phyloP scores from a whole-genome alignment of 1,140 invertebrate genomes.

The Harlomillsia oculata region DNA sequence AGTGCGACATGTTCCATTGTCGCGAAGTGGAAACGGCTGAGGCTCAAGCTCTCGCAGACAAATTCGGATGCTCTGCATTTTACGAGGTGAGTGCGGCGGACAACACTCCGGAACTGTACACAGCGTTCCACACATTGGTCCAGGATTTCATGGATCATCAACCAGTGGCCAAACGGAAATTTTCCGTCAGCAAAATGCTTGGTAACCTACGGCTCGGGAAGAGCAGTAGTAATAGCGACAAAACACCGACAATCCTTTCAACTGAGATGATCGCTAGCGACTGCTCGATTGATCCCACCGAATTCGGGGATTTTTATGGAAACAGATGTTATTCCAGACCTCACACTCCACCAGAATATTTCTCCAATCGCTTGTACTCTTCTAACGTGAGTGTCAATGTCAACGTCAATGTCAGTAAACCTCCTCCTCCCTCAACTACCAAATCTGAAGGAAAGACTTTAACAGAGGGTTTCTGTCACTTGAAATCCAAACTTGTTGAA shows the following conservation, averaged over 20 bases:
- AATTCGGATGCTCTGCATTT: slow-evolving; percentile 55
- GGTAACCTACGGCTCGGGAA: slow-evolving; percentile 57
- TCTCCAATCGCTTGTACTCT: neutral
- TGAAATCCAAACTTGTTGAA: slow-evolving; percentile 31
- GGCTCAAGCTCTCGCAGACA: slow-evolving; percentile 53
- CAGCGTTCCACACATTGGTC: slow-evolving; percentile 56
- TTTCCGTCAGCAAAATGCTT: slow-evolving; percentile 67
- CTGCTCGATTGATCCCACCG: too few relatives aligned
- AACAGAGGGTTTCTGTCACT: slow-evolving; percentile 26
- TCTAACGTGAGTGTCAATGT: neutral
- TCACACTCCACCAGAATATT: neutral
- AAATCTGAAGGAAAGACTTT: slow-evolving; percentile 9
- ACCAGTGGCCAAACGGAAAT: slow-evolving; percentile 50
- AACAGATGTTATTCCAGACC: too few relatives aligned
- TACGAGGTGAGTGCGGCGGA: slow-evolving; percentile 67
- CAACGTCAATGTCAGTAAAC: neutral
- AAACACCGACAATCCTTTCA: too few relatives aligned
- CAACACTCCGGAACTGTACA: slow-evolving; percentile 57
- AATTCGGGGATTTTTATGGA: too few relatives aligned
- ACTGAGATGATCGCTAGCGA: too few relatives aligned
- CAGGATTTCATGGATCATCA: slow-evolving; percentile 48
- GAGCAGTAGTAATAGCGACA: too few relatives aligned
- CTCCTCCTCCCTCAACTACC: neutral
- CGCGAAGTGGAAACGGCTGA: slow-evolving; percentile 60
- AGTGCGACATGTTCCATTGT: slow-evolving; percentile 63